Percentiles rank a stretch among this genome's conserved stretches.
Conservation (phyloP, 30 jellyfish, hydroid and myxozoan genomes). For the Turritopsis rubra region DNA sequence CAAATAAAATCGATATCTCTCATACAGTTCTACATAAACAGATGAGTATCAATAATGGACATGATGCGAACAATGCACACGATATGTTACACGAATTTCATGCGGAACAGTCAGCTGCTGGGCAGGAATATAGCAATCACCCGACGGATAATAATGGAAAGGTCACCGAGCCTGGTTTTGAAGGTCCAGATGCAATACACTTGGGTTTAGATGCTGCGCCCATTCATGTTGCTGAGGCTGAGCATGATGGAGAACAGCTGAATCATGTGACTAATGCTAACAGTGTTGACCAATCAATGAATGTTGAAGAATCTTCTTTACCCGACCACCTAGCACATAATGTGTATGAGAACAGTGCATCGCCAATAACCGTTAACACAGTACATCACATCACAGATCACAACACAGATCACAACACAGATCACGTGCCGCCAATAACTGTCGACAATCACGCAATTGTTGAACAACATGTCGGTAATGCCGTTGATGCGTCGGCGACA, state of each 20-base stretch:
- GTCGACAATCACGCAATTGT: background rate
- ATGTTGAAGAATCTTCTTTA: background rate
- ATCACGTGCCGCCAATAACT: background rate
- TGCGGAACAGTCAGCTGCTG: constrained; percentile 10
- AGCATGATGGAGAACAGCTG: background rate
- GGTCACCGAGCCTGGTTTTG: background rate
- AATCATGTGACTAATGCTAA: background rate
- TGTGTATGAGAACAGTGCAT: background rate
- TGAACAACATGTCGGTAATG: background rate
- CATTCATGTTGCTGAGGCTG: background rate
- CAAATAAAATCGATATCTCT: background rate
- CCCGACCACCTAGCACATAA: background rate
- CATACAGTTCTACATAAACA: background rate
- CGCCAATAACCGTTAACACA: background rate
- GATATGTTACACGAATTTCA: background rate
- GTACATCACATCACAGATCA: background rate
- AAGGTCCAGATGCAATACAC: background rate
- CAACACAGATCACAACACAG: too few species aligned
- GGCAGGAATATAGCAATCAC: background rate
- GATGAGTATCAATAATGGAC: background rate
- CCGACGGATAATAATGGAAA: background rate
- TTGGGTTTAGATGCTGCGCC: background rate
- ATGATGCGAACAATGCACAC: background rate
- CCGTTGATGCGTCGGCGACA: background rate
- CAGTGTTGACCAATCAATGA: background rate